These are phyloP conservation scores for Pachymerium ferrugineum DNA, from an alignment of 2,888 invertebrate species.

Conservation along the genomic window DNA sequence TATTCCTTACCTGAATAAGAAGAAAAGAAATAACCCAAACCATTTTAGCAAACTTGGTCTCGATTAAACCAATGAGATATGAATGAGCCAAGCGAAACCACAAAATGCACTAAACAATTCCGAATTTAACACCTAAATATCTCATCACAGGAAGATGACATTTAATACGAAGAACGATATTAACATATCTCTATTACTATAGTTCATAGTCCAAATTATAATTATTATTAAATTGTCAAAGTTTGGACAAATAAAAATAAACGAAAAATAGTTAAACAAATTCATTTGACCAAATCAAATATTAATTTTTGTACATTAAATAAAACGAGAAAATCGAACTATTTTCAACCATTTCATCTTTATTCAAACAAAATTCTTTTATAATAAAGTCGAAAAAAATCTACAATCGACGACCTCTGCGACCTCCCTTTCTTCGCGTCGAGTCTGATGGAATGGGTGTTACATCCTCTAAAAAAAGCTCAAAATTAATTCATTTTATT, in stretches of 20 bases:
- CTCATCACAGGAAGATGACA: not conserved
- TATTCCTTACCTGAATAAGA: constrained; percentile 4
- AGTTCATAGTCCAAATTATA: not conserved
- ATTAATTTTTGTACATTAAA: not conserved
- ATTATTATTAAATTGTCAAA: not conserved
- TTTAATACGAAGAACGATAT: too few species aligned
- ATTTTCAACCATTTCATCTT: too few species aligned
- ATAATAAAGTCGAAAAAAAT: constrained; percentile 34
- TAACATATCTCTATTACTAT: too few species aligned
- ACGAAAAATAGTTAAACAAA: not conserved
- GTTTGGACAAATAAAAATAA: not conserved
- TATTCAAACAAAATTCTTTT: not conserved
- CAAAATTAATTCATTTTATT: constrained; percentile 7
- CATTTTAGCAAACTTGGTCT: too few species aligned
- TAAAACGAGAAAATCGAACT: not conserved
- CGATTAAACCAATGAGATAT: too few species aligned
- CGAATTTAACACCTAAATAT: not conserved
- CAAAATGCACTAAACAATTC: too few species aligned
- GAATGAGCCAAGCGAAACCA: not conserved
- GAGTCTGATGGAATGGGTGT: constrained; percentile 99
- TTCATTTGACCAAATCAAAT: not conserved
- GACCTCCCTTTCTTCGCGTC: constrained; percentile 99
- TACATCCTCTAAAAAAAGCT: constrained; percentile 68
- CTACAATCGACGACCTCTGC: constrained; percentile 98
- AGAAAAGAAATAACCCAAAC: not conserved